A percentile compares a stretch with the other conserved stretches of the same genome.
Conservation (phyloP, 2,888 invertebrate species). For the Dynastes maya region DNA sequence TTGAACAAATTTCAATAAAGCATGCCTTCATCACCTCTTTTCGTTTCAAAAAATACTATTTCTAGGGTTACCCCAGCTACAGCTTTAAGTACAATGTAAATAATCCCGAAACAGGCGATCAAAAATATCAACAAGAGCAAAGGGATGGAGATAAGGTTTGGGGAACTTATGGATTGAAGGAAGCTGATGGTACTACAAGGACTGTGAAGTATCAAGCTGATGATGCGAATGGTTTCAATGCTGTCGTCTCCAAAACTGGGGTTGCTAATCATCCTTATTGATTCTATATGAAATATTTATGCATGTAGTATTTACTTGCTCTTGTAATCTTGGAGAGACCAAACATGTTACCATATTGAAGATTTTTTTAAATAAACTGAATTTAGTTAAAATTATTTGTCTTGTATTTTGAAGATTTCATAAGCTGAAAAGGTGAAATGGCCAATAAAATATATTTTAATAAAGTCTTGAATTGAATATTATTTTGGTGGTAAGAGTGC, state of each 20-base stretch:
- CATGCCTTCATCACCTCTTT: background rate
- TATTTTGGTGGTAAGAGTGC: too few species aligned
- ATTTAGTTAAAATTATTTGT: too few species aligned
- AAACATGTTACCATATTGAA: too few species aligned
- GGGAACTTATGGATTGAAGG: slow-evolving; percentile 77
- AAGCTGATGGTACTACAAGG: slow-evolving; percentile 77
- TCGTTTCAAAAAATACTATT: background rate
- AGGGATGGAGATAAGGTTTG: slow-evolving; percentile 75
- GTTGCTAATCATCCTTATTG: slow-evolving; percentile 60
- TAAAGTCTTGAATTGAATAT: too few species aligned
- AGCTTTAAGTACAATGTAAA: slow-evolving; percentile 74
- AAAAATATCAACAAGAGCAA: slow-evolving; percentile 72
- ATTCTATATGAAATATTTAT: background rate
- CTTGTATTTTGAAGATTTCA: too few species aligned
- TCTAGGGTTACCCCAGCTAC: slow-evolving; percentile 77
- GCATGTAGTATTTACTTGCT: background rate
- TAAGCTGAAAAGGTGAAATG: too few species aligned
- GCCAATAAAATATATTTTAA: too few species aligned
- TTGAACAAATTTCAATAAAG: background rate
- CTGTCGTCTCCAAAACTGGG: slow-evolving; percentile 73
- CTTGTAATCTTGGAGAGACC: background rate
- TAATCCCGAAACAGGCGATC: slow-evolving; percentile 75
- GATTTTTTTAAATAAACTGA: too few species aligned
- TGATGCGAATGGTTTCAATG: slow-evolving; percentile 77
- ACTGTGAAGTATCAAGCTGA: slow-evolving; percentile 78